Evolutionary conservation across 2,797 vertebrate genomes (phyloP).

Genomic region (Pseudochaenichthys georgianus): DNA sequence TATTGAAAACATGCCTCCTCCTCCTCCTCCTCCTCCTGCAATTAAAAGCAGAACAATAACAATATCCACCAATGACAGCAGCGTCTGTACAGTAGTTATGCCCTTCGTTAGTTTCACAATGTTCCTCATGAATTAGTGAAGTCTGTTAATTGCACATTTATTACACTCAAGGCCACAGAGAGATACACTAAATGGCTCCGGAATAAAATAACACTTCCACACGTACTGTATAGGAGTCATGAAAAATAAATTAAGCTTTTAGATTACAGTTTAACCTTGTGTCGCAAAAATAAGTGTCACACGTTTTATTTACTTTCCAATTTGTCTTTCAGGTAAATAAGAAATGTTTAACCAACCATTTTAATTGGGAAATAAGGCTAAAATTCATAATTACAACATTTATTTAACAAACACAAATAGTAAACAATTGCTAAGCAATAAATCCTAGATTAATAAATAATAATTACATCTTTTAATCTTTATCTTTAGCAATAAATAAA

Average conservation of each 20-base stretch:
- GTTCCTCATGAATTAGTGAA: constrained; percentile 86
- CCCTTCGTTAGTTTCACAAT: constrained; percentile 82
- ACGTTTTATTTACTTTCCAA: constrained; percentile 40
- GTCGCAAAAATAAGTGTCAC: constrained; percentile 30
- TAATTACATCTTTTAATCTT: constrained; percentile 7
- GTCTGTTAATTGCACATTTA: constrained; percentile 84
- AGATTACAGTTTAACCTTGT: constrained; percentile 52
- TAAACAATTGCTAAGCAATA: not conserved
- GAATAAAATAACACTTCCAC: constrained; percentile 63
- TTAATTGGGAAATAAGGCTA: not conserved
- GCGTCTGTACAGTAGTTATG: constrained; percentile 80
- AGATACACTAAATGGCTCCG: constrained; percentile 74
- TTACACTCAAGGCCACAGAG: constrained; percentile 77
- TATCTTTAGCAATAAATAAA: constrained; percentile 16
- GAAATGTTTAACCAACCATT: constrained; percentile 9
- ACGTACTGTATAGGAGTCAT: constrained; percentile 53
- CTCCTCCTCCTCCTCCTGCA: constrained; percentile 63
- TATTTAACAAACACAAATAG: not conserved
- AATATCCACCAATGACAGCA: constrained; percentile 77
- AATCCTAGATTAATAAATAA: not conserved
- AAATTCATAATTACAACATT: constrained; percentile 9
- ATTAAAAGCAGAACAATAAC: constrained; percentile 85
- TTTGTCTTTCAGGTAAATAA: constrained; percentile 17
- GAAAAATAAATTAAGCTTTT: constrained; percentile 69
- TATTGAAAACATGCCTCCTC: constrained; percentile 77